A percentile compares a stretch with the other conserved stretches of the same genome.
These are phyloP conservation scores for Drymonia ruficornis DNA, from an alignment of 2,888 invertebrate species.

Conservation along the genomic window DNA sequence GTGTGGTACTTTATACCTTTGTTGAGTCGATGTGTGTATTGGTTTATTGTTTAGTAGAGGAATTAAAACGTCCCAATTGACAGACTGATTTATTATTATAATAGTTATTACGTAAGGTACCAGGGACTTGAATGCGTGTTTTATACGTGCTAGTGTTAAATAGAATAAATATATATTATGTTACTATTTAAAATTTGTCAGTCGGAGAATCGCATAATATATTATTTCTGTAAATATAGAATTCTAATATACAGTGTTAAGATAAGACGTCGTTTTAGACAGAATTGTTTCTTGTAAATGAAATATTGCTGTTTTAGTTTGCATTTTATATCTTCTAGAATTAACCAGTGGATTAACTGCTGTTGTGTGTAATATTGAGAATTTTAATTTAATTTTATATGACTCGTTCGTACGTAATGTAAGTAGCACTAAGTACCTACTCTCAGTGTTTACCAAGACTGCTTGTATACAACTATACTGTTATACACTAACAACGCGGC, in stretches of 20 bases:
- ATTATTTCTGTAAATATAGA: slow-evolving; percentile 83
- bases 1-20: slow-evolving; percentile 64
- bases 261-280: slow-evolving; percentile 77
- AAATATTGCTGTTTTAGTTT: slow-evolving; percentile 83
- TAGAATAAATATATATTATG: slow-evolving; percentile 79
- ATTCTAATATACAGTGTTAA: slow-evolving; percentile 55
- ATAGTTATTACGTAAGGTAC: slow-evolving; percentile 72
- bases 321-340: slow-evolving; percentile 81
- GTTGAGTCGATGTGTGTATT: slow-evolving; percentile 75
- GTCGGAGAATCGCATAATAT: slow-evolving; percentile 81
- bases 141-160: slow-evolving; percentile 82
- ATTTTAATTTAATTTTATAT: slow-evolving; percentile 77
- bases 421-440: slow-evolving; percentile 78
- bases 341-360: slow-evolving; percentile 67
- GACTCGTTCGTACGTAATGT: slow-evolving; percentile 67
- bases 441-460: slow-evolving; percentile 84
- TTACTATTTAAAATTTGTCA: slow-evolving; percentile 80
- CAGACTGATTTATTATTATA: slow-evolving; percentile 84
- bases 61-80: slow-evolving; percentile 84
- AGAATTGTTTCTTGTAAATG: slow-evolving; percentile 81
- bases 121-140: slow-evolving; percentile 83
- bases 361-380: slow-evolving; percentile 73
- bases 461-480: slow-evolving; percentile 82
- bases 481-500: slow-evolving; percentile 72
- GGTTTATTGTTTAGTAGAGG: slow-evolving; percentile 80